Evolutionary conservation across 2,888 invertebrate genomes (phyloP), one percentile per base, ranked within the genome.

Genomic region (Exephanes ischioxanthus): DNA sequence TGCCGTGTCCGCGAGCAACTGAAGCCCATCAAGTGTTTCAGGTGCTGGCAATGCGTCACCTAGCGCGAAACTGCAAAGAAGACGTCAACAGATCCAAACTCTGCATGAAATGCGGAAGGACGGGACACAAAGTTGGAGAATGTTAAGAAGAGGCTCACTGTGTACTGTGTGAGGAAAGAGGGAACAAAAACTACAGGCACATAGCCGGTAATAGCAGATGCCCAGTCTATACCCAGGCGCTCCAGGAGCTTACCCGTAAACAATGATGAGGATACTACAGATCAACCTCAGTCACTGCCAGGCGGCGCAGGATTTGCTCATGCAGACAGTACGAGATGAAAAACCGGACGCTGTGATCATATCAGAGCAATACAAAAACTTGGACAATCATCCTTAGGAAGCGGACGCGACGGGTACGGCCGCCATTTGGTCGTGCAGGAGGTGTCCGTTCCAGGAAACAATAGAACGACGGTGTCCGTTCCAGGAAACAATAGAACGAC

Each of bases 261-360:
- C 41, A 26, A 66, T 33, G 16, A 88, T 87, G 84, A 87, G 48
- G 68, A 72, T 88, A 75, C 58, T 88, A 3, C 89, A 87, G 73
- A 68, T 89, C 19, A 87, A 88, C 72, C 84, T 88, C 48, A 88
- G 87, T n/a, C 89, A 90, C 48, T 88, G 87, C 51, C 86, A 80
- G 51, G 82, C 77, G 30, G 86, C 76, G 14, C 87, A 88, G 33
- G 85, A 80, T 70, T 75, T 85, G 71, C 87, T 80, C 51, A 72
- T 58, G 81, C 87, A 88, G 51, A 51, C 79, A 0, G 63, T 79
- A 37, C 71, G 71, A 0, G 71, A 79, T 22, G 0, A 22, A 7
- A 16, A 37, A 6, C 26, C 33, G 1, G 63, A 71, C 26, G 11
- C 70, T 1, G 71, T 48, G 6, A 33, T 79, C 4, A 4, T 79